Evolutionary conservation across 2,888 invertebrate species (phyloP).

Genomic region (Lasioglossum vierecki): DNA sequence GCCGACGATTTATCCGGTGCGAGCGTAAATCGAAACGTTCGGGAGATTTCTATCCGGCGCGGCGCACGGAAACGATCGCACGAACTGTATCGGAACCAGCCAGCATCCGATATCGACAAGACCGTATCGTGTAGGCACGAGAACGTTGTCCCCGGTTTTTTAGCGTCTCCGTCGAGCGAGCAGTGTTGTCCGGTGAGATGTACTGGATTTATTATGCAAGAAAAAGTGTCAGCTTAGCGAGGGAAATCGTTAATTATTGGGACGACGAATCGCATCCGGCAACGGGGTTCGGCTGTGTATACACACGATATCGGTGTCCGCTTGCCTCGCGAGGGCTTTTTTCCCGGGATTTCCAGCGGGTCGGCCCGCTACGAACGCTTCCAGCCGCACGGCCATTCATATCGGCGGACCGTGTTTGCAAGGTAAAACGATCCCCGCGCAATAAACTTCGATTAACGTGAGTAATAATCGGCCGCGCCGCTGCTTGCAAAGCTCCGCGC

Average conservation of each 20-base stretch:
- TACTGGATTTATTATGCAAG: conserved; percentile 35
- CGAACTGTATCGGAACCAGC: conserved; percentile 16
- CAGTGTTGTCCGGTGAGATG: conserved; percentile 31
- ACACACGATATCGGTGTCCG: conserved; percentile 17
- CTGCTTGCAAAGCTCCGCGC: conserved; percentile 12
- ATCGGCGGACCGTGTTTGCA: conserved; percentile 30
- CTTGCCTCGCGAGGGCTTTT: neutral
- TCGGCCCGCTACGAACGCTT: neutral
- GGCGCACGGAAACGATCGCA: neutral
- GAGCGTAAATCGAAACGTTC: neutral
- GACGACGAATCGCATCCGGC: conserved; percentile 36
- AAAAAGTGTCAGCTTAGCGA: conserved; percentile 42
- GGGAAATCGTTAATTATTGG: conserved; percentile 56
- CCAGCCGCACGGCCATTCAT: conserved; percentile 30
- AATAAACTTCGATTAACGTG: conserved; percentile 61
- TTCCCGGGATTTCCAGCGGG: neutral
- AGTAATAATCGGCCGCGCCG: conserved; percentile 51
- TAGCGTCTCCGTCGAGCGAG: neutral
- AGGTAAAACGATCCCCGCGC: conserved; percentile 59
- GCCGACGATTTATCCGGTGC: neutral
- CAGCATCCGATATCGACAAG: conserved; percentile 25
- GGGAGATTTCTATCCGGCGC: conserved; percentile 15
- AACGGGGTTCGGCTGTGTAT: neutral
- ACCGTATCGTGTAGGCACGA: conserved; percentile 24
- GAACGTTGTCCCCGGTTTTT: conserved; percentile 42